A percentile compares a stretch with the other conserved stretches of the same genome.
phyloP scores from a whole-genome alignment of 2,797 vertebrate species.

The Chelon auratus region DNA sequence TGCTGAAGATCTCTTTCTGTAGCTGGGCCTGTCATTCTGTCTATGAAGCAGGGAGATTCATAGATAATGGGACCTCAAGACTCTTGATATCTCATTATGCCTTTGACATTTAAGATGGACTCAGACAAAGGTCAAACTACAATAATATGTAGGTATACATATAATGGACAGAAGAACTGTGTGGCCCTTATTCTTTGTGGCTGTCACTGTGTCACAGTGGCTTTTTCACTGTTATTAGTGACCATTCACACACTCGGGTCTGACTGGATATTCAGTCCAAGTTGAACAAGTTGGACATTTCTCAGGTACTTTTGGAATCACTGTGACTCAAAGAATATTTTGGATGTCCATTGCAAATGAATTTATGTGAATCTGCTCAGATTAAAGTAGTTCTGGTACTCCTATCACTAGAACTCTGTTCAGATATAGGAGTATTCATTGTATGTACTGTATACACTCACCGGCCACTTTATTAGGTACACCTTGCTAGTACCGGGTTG shows the following conservation, averaged over 20 bases:
- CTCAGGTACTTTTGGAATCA: too few relatives aligned
- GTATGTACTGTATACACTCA: too few relatives aligned
- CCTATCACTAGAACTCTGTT: too few relatives aligned
- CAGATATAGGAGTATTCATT: too few relatives aligned
- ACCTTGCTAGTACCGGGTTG: too few relatives aligned
- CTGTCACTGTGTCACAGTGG: slow-evolving; percentile 23
- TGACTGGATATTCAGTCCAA: neutral
- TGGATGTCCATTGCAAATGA: too few relatives aligned
- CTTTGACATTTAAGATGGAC: slow-evolving; percentile 64
- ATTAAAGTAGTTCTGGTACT: too few relatives aligned
- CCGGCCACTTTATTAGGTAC: too few relatives aligned
- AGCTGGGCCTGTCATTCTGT: slow-evolving; percentile 8
- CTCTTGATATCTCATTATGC: slow-evolving; percentile 49
- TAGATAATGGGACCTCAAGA: slow-evolving; percentile 6
- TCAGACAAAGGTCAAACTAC: slow-evolving; percentile 67
- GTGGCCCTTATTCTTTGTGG: slow-evolving; percentile 1
- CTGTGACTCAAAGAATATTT: too few relatives aligned
- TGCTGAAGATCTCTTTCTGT: slow-evolving; percentile 19
- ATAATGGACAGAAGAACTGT: slow-evolving; percentile 20
- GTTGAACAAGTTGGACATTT: too few relatives aligned
- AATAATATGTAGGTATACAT: slow-evolving; percentile 50
- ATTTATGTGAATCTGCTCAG: too few relatives aligned
- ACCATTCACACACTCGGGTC: neutral
- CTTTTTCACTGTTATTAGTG: neutral
- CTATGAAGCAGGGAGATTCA: slow-evolving; percentile 22